A percentile compares a stretch with the other conserved stretches of the same genome.
Evolutionary conservation across 35 echinoderm and acorn worm genomes (phyloP).

Genomic region (Nesometra sesokonis): DNA sequence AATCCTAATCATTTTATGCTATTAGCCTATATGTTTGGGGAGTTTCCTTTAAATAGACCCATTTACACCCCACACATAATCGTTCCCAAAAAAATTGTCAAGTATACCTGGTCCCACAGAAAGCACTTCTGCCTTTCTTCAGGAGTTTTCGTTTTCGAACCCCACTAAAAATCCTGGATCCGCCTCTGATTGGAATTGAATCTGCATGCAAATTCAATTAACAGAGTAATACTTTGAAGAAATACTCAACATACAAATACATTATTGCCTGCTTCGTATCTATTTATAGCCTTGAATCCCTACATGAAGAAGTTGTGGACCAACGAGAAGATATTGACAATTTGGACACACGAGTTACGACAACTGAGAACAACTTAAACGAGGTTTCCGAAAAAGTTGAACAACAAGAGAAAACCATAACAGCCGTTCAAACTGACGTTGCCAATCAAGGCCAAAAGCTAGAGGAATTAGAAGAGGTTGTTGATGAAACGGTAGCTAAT

Average conservation of each 20-base stretch:
- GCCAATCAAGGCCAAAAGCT: slow-evolving; percentile 60
- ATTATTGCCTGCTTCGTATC: background rate
- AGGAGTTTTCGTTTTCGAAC: too few species aligned
- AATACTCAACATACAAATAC: background rate
- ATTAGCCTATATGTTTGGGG: too few species aligned
- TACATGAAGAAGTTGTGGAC: slow-evolving; percentile 58
- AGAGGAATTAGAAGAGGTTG: slow-evolving; percentile 65
- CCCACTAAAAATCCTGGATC: too few species aligned
- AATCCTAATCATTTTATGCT: too few species aligned
- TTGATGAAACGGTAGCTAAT: slow-evolving; percentile 71
- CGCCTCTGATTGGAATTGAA: too few species aligned
- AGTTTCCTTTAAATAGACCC: too few species aligned
- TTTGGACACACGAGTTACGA: slow-evolving; percentile 54
- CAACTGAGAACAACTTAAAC: slow-evolving; percentile 41
- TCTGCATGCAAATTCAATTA: too few species aligned
- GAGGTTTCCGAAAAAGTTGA: slow-evolving; percentile 54
- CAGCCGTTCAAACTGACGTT: slow-evolving; percentile 72
- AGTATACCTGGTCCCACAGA: too few species aligned
- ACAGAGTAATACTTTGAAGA: background rate
- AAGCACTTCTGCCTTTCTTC: too few species aligned
- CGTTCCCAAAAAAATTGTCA: too few species aligned
- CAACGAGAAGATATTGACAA: slow-evolving; percentile 54
- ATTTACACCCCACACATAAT: too few species aligned
- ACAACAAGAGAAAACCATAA: slow-evolving; percentile 54
- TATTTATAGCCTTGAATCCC: slow-evolving; percentile 38